Base-by-base conservation (phyloP, 2,888 invertebrate genomes). In the Hypercompe scribonia region DNA sequence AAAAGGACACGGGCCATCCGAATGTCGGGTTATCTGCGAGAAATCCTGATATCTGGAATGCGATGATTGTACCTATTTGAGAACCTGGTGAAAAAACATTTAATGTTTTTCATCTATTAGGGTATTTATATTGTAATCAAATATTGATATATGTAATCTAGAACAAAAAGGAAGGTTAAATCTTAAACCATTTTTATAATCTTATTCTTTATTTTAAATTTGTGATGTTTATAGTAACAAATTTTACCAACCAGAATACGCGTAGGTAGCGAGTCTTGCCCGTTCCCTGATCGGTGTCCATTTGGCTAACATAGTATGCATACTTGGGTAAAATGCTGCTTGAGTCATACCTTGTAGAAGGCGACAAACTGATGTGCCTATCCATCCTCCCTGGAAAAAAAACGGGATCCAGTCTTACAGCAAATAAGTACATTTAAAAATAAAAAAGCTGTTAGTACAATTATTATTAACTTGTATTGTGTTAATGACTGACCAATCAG, bases 301-400 rank as follows among this genome's bases (percentile, higher is more conserved):
- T 86, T 97, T 97, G 0, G 97, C 96, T 69, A 98, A 86, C 10
- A 97, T 87, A 0, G 96, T 97, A 78, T 97, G 97, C 0, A 97
- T 89, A 34, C 96, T 96, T 0, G 98, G 98, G 84, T 96, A 97
- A 2, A 97, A 93, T 34, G 97, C 97, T 13, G 97, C 97, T 92
- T 98, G 97, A 0, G 96, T 93, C 18, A 98, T 89, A 0, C 99
- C 99, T 90, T 98, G 97, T 0, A 97, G 78, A 0, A 97, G 95
- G 70, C 98, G 96, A 71, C 97, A 96, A 0, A 92, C 93, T 84
- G 97, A 97, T 0, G 97, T 94, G 0, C 97, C 91, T 68, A 91
- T 94, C 96, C 96, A 97, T 65, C 95, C 94, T 70, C 96, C 96
- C 90, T 97, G 82, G 1, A 95, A 81, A 54, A 31, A 21, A 31